Base-by-base conservation (phyloP, 2,797 vertebrate species). In the Karalla daura region DNA sequence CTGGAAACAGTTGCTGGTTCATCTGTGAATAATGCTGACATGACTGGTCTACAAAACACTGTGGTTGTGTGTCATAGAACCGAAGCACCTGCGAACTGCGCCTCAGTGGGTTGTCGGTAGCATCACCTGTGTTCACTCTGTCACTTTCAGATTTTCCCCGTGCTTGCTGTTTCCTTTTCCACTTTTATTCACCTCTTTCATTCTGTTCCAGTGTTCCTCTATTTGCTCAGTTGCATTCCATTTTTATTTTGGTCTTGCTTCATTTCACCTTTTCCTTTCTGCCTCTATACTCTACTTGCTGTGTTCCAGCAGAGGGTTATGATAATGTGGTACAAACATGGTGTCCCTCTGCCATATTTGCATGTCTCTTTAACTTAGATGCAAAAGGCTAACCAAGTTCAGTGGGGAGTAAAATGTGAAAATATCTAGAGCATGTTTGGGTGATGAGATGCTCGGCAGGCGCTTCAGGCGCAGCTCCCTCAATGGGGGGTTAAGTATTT, bases 401-500 rank as follows among this genome's bases (percentile, higher is more conserved):
- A 41, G 25, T 5, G 5, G 49, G 18, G 11, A 55, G 13, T 23
- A 55, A 25, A 52, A 41, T 33, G 21, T 27, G 20, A 44, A 55
- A 45, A 47, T 68, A 24, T 61, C 17, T 52, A 21, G 5, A 14
- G 7, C 6, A 17, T 68, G 53, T 63, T 58, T 50, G 40, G 28
- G 25, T 33, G 63, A 51, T 18, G 47, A 51, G 37, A 53, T 43
- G 65, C 69, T 63, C 59, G 47, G 76, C 33, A 51, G 56, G 35
- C 45, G 30, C 24, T 27, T 62, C 39, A 18, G 61, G 50, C 47
- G 9, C 68, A 54, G 62, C 53, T 56, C n/a, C 2, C 30, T 60
- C 47, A 43, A 20, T 14, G 1, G 59, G 37, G 44, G 35, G 41
- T 69, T 69, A 81, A 76, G 54, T 35, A 61, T 66, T 74, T 71